Percentiles rank a stretch among this genome's conserved stretches.
phyloP scores from a whole-genome alignment of 2,888 invertebrate species.

The Diplazon laetatorius region DNA sequence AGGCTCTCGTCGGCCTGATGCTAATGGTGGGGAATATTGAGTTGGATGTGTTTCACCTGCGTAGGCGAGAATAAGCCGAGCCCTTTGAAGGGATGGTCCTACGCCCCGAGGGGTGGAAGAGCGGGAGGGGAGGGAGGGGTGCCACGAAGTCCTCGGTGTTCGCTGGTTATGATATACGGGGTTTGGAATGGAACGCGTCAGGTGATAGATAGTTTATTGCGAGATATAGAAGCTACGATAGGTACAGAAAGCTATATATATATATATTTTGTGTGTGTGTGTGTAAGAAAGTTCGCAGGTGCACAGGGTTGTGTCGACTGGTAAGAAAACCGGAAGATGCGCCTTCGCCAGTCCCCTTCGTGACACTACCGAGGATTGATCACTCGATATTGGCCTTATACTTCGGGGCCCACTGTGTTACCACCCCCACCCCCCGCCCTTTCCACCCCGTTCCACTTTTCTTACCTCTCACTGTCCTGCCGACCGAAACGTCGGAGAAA shows the following conservation, averaged over 20 bases:
- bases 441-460: constrained; percentile 15
- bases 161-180: constrained; percentile 7
- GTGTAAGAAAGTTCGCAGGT: constrained; percentile 62
- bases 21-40: constrained; percentile 28
- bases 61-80: constrained; percentile 18
- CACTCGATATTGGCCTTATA: constrained; percentile 63
- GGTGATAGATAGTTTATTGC: constrained; percentile 64
- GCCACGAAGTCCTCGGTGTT: constrained; percentile 2
- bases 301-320: constrained; percentile 37
- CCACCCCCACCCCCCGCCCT: too few relatives aligned
- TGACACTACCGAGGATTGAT: constrained; percentile 66
- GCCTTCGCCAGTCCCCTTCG: constrained; percentile 36
- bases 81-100: background rate
- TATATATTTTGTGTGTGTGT: constrained; percentile 1
- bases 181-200: constrained; percentile 20
- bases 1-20: constrained; percentile 12
- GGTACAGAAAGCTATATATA: background rate
- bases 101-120: too few relatives aligned
- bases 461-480: constrained; percentile 2
- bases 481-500: constrained; percentile 42
- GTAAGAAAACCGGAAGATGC: constrained; percentile 52
- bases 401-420: too few relatives aligned
- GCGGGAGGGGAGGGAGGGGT: too few relatives aligned
- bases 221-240: constrained; percentile 31
- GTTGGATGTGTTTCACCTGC: constrained; percentile 18